Evolutionary conservation across 2,113 vertebrate species (phyloP).

Genomic region (Oxygymnocypris stewartii): DNA sequence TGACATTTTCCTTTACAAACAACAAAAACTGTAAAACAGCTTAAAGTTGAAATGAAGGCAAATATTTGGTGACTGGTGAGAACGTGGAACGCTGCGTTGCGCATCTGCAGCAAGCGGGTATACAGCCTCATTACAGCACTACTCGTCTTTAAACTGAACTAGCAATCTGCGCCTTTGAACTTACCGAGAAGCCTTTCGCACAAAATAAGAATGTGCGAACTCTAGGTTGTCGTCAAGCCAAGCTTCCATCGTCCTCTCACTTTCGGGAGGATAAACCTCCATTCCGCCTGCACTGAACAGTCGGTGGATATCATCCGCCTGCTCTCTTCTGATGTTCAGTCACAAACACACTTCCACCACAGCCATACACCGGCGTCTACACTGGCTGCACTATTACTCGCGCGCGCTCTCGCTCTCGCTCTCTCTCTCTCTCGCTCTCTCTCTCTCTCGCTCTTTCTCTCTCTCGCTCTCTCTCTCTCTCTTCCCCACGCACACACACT

Average conservation of each 20-base stretch:
- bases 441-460: slow-evolving; percentile 7
- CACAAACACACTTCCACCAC: neutral
- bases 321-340: neutral
- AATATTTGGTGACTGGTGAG: neutral
- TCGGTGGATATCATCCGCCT: slow-evolving; percentile 36
- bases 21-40: neutral
- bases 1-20: neutral
- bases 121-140: neutral
- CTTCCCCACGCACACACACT: neutral
- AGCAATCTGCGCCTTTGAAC: slow-evolving; percentile 4
- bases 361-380: neutral
- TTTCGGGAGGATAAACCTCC: slow-evolving; percentile 73
- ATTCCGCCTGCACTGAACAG: slow-evolving; percentile 63
- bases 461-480: neutral
- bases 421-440: slow-evolving; percentile 15
- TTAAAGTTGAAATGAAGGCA: neutral
- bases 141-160: neutral
- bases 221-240: slow-evolving; percentile 94
- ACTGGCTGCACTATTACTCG: neutral
- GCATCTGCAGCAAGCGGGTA: neutral
- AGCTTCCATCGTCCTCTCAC: slow-evolving; percentile 83
- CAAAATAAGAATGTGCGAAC: slow-evolving; percentile 90
- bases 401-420: slow-evolving; percentile 31
- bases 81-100: neutral
- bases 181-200: slow-evolving; percentile 91